phyloP scores from a whole-genome alignment of 2,888 invertebrate genomes.

The Amphimallon solstitiale region DNA sequence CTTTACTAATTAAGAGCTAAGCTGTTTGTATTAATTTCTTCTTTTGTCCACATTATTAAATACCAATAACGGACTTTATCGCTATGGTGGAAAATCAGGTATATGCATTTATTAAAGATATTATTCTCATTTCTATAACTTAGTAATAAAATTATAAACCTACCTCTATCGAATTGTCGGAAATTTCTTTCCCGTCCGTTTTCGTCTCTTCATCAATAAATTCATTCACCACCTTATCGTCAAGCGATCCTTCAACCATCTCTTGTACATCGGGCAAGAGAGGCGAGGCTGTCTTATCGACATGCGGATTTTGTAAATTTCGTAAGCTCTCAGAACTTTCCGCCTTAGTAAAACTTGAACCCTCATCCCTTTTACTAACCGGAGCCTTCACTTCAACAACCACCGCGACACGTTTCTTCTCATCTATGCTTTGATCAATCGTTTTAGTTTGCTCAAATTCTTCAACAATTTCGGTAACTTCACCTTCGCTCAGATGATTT shows the following conservation, averaged over 20 bases:
- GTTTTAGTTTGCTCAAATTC: constrained; percentile 53
- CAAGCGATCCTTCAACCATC: constrained; percentile 52
- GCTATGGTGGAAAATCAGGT: too few species aligned
- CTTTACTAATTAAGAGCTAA: too few species aligned
- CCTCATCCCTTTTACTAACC: constrained; percentile 36
- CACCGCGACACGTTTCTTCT: constrained; percentile 53
- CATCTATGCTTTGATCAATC: constrained; percentile 41
- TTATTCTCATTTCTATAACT: too few species aligned
- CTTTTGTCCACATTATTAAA: too few species aligned
- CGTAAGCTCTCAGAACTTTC: constrained; percentile 37
- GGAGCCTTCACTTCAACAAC: constrained; percentile 53
- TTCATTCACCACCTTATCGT: constrained; percentile 20
- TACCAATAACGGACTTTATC: too few species aligned
- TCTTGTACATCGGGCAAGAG: constrained; percentile 58
- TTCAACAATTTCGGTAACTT: constrained; percentile 53
- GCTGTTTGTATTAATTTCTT: too few species aligned
- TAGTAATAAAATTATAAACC: too few species aligned
- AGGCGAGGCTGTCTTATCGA: constrained; percentile 52
- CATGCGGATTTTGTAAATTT: constrained; percentile 21
- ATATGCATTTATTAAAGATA: too few species aligned
- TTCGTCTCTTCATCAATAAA: not conserved
- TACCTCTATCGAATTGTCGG: constrained; percentile 23
- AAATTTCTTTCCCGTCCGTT: not conserved
- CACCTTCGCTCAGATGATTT: constrained; percentile 51
- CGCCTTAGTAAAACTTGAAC: constrained; percentile 34